Evolutionary conservation across 1,140 invertebrate species (phyloP).

Genomic region (Matsumurasca onukii): DNA sequence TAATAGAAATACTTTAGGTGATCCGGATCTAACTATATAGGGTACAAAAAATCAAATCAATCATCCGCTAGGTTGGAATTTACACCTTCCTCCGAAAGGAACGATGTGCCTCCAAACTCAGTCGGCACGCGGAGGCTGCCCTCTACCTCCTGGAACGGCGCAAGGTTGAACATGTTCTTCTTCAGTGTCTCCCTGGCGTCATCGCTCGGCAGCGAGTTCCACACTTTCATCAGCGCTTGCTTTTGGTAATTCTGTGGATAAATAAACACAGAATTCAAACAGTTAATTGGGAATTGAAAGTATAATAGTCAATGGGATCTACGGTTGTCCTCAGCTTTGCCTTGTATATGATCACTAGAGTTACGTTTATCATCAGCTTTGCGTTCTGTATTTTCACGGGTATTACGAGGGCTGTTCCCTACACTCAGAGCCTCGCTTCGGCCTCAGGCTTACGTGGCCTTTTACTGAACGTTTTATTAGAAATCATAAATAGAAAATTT

Average conservation of each 20-base stretch:
- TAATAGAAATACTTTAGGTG: neutral
- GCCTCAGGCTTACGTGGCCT: too few species aligned
- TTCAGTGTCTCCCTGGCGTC: neutral
- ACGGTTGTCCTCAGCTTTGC: neutral
- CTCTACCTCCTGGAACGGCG: neutral
- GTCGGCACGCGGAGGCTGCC: neutral
- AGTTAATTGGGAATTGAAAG: neutral
- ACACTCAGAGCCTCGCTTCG: too few species aligned
- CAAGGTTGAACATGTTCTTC: slow-evolving; percentile 17
- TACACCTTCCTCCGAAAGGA: neutral
- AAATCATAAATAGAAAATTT: too few species aligned
- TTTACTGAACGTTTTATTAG: too few species aligned
- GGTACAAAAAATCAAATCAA: neutral
- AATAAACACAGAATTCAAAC: slow-evolving; percentile 14
- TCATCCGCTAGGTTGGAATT: neutral
- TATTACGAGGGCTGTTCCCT: neutral
- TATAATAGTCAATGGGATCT: neutral
- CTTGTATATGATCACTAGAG: neutral
- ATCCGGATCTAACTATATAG: neutral
- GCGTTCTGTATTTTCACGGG: neutral
- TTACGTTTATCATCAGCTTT: neutral
- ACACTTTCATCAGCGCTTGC: slow-evolving; percentile 46
- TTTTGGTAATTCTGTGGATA: slow-evolving; percentile 43
- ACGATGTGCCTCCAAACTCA: neutral
- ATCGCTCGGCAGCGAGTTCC: slow-evolving; percentile 17